Evolutionary conservation across 2,888 invertebrate species (phyloP), one percentile per base, ranked within the genome.

Genomic region (Acleris emargana): DNA sequence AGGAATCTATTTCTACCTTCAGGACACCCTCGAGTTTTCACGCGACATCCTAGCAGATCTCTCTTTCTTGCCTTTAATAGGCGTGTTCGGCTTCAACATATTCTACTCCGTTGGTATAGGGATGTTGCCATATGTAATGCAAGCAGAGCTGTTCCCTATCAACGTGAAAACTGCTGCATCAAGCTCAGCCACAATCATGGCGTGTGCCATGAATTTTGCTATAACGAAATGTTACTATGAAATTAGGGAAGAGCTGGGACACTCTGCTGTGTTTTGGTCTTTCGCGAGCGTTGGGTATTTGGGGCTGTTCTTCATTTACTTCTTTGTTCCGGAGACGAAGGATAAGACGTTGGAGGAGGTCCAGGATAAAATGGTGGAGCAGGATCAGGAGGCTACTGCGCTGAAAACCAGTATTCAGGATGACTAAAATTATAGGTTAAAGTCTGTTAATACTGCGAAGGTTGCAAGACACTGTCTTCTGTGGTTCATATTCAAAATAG

Each of bases 81-180:
- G 94, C 0, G 86, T 95, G 1, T 78, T 94, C 53, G 82, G 93
- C 11, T 95, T 94, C 73, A 94, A 94, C 60, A 77, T 94, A 4
- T 79, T 94, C n/a, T 94, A 94, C 58, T 93, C 94, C 0, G 78
- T 94, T 5, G 95, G 95, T 0, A 82, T 95, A 32, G 94, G 94
- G 1, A 94, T 94, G 20, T 73, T 95, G 32, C 93, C 95, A 0
- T 94, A 94, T 68, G 93, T 95, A 69, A 89, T 95, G 85, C 93
- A 95, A 73, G 94, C 94, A 0, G 95, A 95, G 76, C 73, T 95
- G 5, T 95, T 95, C 72, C 94, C 95, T 0, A 93, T 94, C 0
- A 94, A 94, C 68, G 94, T 95, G 0, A 95, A 95, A 75, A 93
- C 94, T 0, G 86, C 91, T 0, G 95, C 95, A 0, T 94, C 94